Base-by-base conservation (phyloP, 2,888 invertebrate species). In the Sphecodes monilicornis region DNA sequence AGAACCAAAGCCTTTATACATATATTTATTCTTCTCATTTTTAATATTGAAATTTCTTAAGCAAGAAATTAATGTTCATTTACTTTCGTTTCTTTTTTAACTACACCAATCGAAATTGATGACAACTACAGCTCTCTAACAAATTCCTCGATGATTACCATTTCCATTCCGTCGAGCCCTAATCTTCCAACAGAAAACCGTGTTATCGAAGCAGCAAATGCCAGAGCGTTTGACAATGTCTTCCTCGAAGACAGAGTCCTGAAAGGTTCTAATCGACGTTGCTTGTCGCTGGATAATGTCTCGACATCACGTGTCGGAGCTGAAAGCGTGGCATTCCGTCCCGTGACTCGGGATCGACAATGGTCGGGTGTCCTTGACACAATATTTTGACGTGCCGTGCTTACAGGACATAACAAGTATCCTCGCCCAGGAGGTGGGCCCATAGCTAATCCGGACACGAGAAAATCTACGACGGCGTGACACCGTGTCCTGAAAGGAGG, bases 341-440 rank as follows among this genome's bases (percentile, higher is more conserved):
- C 8, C 10, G 32, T 18, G 39, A 46, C 22, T 36, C 70, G 22
- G 16, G 11, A 4, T n/a, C 18, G 29, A 85, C 73, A 79, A 90
- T 78, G 74, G 70, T 39, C 85, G 71, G 78, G 79, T 82, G 92
- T 80, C 93, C 93, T 93, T 93, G 93, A 91, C 93, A 92, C 91
- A 92, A 93, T 93, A 93, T 93, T 92, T 93, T 92, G 92, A 91
- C 92, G 87, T 82, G 84, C 54, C 32, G 76, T 66, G 46, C 76
- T 84, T 68, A 50, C 80, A 43, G 75, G 76, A 72, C n/a, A n/a
- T 77, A 84, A 80, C 80, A 54, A 82, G 80, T 72, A 74, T 80
- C 60, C 64, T 78, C 68, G 83, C 66, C 64, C 74, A 78, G 74
- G 73, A 77, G 80, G 75, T 64, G 83, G 50, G 69, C 80, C 76